Evolutionary conservation across 1,140 invertebrate genomes (phyloP), one percentile per base, ranked within the genome.

Genomic region (Drosophila fuyamai): DNA sequence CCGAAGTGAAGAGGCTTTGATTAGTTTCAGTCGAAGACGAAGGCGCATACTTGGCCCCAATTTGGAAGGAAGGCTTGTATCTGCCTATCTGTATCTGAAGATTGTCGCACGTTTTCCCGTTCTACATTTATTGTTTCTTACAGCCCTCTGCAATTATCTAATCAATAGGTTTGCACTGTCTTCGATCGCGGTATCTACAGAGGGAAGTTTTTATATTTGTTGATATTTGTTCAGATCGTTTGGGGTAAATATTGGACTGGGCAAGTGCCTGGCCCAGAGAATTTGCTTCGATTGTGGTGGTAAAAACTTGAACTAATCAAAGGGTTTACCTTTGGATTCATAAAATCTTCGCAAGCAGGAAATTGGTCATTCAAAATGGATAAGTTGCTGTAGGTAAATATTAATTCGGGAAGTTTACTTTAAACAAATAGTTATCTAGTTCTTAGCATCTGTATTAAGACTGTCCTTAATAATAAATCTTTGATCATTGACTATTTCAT

Each of bases 141-240:
- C 57, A 40, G n/a, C 43, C 62, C 55, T 14, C 32, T 62, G 79
- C 79, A 86, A 86, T 86, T 88, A 86, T 86, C 83, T 86, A 86
- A 86, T 86, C 83, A 89, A 86, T 83, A 79, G 76, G 79, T 82
- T 88, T 71, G 83, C 82, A 82, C 79, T 76, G 82, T 83, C 67
- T 79, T 61, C 53, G 38, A 75, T 76, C 53, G 55, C 83, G 79
- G 79, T 86, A 79, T 79, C 83, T 86, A 86, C 83, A 83, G 84
- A 83, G 71, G 76, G 48, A 86, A 88, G 54, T 60, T 65, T 65
- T 57, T 55, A 53, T 60, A 60, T 50, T 44, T 65, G 32, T 58
- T 59, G 63, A 50, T 68, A 36, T 71, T 62, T 67, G 48, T 41
- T 5, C 41, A 66, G 55, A 57, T 29, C 18, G 43, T 40, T 41